Percentiles rank a stretch among this genome's conserved stretches.
phyloP scores from a whole-genome alignment of 2,797 vertebrate species.

The Chiroxiphia lanceolata region DNA sequence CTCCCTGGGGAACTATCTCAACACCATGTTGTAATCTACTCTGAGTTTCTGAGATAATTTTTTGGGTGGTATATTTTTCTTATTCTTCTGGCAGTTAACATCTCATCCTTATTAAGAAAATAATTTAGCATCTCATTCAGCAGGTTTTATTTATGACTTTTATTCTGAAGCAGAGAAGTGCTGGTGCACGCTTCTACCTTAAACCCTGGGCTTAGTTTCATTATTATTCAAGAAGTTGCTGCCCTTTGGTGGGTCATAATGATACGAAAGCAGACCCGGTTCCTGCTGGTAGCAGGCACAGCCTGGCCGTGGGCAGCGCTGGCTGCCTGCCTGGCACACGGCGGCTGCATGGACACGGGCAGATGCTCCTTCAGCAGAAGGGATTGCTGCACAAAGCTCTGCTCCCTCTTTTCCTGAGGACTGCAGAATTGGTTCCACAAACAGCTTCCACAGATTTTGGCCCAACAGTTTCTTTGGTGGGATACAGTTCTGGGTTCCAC shows the following conservation, averaged over 20 bases:
- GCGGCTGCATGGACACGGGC: accelerated
- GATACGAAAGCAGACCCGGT: neutral
- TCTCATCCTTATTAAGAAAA: neutral
- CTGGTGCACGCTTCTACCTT: neutral
- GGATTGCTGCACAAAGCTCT: neutral
- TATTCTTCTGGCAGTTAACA: neutral
- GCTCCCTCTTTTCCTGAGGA: neutral
- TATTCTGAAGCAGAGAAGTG: neutral
- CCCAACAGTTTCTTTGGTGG: accelerated
- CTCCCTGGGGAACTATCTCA: neutral
- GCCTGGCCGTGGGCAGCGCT: neutral
- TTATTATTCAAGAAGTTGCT: neutral
- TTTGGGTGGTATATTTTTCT: neutral
- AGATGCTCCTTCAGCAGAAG: neutral
- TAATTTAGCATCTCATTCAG: neutral
- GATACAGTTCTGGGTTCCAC: no score
- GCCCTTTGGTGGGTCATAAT: neutral
- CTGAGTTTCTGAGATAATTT: neutral
- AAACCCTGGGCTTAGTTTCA: neutral
- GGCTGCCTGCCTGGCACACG: neutral
- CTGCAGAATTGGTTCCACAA: neutral
- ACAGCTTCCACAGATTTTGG: neutral
- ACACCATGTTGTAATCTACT: neutral
- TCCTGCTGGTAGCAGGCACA: neutral
- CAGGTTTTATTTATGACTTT: neutral